Base-by-base conservation (phyloP, 2,888 invertebrate genomes). In the Lasioglossum leucozonium region DNA sequence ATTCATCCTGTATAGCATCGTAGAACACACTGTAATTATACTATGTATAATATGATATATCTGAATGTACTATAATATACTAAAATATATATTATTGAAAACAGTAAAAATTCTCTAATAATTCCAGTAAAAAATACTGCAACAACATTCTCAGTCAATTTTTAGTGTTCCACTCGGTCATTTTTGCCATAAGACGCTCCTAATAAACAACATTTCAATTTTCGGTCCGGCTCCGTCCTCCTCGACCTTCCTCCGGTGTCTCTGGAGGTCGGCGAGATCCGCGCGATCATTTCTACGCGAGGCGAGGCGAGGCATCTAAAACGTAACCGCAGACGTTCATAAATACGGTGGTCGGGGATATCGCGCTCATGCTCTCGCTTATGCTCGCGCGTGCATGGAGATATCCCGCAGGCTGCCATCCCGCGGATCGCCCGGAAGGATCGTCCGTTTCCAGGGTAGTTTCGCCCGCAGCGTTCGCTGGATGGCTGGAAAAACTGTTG, bases 311-410 rank as follows among this genome's bases (percentile, higher is more conserved):
- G 74, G 79, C 73, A 85, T 84, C 85, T 87, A 58, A 80, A 88
- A 90, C 87, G 87, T 85, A 84, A 90, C 87, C 88, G 86, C 81
- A 80, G 79, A 79, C 81, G 85, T 82, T 78, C 79, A 82, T 82
- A 84, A 83, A 87, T 87, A 88, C 87, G 79, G 79, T 80, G 80
- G 79, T 67, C 77, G 75, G 34, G 72, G 75, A 81, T n/a, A n/a
- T 85, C 85, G 77, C 62, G 62, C 3, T n/a, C n/a, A n/a, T 55
- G 55, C 55, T 6, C 51, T 22, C 51, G 42, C 51, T 62, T 16
- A 62, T 16, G 26, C 16, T 30, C 30, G 62, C 65, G 65, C 34
- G 65, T 65, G 34, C 77, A 65, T 85, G 69, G 87, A 82, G 84
- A 86, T 67, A 58, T 62, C 86, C 77, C 69, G 73, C 47, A 58